Evolutionary conservation across 2,113 vertebrate species (phyloP).

Genomic region (Trogon surrucura): DNA sequence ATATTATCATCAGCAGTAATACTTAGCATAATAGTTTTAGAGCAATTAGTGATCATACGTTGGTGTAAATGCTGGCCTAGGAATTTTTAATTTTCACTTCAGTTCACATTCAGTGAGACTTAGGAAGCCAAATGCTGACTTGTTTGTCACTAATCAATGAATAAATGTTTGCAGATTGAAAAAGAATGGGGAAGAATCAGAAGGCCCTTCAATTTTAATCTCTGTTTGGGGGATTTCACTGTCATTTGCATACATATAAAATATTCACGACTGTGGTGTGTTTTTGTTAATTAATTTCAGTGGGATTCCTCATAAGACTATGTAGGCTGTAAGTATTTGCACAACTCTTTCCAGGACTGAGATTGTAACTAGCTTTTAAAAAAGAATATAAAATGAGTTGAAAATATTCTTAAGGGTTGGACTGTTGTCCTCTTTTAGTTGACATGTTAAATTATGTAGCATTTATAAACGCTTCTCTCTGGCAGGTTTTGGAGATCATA

Average conservation of each 20-base stretch:
- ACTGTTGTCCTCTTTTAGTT: neutral
- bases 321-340: neutral
- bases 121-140: neutral
- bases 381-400: neutral
- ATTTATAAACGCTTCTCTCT: constrained; percentile 50
- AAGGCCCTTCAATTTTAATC: neutral
- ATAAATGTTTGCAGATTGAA: neutral
- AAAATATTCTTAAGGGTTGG: neutral
- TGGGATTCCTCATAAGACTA: neutral
- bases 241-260: neutral
- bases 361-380: neutral
- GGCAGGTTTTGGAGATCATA: constrained; percentile 95
- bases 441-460: neutral
- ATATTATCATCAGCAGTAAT: neutral
- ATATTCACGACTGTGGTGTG: neutral
- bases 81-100: neutral
- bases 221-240: neutral
- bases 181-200: neutral
- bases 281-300: constrained; percentile 35
- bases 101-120: neutral
- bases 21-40: neutral
- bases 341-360: neutral
- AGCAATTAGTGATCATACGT: neutral
- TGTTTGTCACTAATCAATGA: neutral
- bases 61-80: neutral